Evolutionary conservation across 1,140 invertebrate species (phyloP).

Genomic region (Pachypeltis micranthus): DNA sequence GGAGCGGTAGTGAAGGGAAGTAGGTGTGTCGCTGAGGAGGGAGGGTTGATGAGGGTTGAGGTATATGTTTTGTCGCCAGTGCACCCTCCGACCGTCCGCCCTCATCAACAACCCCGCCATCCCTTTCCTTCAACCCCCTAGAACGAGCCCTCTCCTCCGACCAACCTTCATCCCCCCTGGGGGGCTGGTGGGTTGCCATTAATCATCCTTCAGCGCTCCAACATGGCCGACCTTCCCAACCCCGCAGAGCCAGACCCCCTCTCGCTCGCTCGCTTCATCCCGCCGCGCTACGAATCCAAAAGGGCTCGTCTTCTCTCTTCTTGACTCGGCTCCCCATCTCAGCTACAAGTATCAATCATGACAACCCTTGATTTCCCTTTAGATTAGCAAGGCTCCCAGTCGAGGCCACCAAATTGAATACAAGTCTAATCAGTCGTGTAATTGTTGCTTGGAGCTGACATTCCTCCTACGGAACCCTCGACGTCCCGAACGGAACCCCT

Average conservation of each 20-base stretch:
- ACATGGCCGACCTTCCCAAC: background rate
- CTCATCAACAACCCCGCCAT: background rate
- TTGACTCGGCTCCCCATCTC: background rate
- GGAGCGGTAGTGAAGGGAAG: background rate
- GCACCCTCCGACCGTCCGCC: background rate
- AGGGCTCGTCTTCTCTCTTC: background rate
- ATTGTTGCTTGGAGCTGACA: slow-evolving; percentile 5
- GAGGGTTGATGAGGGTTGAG: background rate
- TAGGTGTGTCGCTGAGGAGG: background rate
- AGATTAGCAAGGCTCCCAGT: slow-evolving; percentile 9
- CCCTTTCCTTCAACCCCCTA: too few relatives aligned
- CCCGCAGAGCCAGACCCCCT: too few relatives aligned
- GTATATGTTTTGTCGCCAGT: slow-evolving; percentile 8
- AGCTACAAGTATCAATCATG: slow-evolving; percentile 8
- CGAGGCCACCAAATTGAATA: slow-evolving; percentile 8
- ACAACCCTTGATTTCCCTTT: slow-evolving; percentile 9
- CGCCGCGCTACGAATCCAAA: too few relatives aligned
- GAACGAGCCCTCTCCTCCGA: too few relatives aligned
- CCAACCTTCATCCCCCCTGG: background rate
- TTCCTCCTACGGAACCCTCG: background rate
- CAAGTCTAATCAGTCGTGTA: slow-evolving; percentile 8
- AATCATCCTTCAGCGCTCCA: slow-evolving; percentile 7
- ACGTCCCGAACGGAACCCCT: too few relatives aligned
- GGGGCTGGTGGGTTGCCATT: slow-evolving; percentile 6
- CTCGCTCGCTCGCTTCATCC: too few relatives aligned